These are phyloP conservation scores for Pao palembangensis DNA, from an alignment of 2,113 vertebrate species.

Conservation along the genomic window DNA sequence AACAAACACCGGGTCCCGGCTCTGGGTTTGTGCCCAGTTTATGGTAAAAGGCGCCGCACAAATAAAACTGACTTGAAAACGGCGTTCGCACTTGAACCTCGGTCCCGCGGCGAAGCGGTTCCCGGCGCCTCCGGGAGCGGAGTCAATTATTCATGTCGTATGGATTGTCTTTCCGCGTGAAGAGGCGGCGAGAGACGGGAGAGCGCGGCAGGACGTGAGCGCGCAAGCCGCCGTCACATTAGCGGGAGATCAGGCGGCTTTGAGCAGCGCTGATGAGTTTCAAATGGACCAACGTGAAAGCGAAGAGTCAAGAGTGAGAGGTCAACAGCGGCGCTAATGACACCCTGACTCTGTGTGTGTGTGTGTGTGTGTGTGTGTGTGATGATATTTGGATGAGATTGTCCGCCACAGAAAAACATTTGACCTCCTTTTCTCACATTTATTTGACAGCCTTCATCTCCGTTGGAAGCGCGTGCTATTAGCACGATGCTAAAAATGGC, in stretches of 20 bases:
- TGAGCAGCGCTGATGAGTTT: slow-evolving; percentile 3
- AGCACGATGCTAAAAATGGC: neutral
- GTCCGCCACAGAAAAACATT: neutral
- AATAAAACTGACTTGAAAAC: no score
- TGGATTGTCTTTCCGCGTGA: slow-evolving; percentile 30
- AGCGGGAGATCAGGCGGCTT: neutral
- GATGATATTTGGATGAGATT: neutral
- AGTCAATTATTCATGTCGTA: slow-evolving; percentile 51
- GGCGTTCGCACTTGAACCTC: no score
- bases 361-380: no score
- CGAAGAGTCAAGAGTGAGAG: neutral
- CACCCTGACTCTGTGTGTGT: no score
- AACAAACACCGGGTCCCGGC: no score
- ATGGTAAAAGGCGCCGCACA: no score
- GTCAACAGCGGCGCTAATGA: neutral
- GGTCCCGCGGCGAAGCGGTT: no score
- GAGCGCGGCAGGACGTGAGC: slow-evolving; percentile 3
- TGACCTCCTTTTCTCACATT: neutral
- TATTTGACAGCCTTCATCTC: neutral
- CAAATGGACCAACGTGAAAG: neutral
- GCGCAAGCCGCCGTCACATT: slow-evolving; percentile 14
- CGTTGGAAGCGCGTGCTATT: neutral
- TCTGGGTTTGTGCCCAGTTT: no score
- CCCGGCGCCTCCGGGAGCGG: no score
- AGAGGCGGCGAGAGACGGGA: neutral